Evolutionary conservation across 2,113 vertebrate genomes (phyloP).

Genomic region (Malurus melanocephalus): DNA sequence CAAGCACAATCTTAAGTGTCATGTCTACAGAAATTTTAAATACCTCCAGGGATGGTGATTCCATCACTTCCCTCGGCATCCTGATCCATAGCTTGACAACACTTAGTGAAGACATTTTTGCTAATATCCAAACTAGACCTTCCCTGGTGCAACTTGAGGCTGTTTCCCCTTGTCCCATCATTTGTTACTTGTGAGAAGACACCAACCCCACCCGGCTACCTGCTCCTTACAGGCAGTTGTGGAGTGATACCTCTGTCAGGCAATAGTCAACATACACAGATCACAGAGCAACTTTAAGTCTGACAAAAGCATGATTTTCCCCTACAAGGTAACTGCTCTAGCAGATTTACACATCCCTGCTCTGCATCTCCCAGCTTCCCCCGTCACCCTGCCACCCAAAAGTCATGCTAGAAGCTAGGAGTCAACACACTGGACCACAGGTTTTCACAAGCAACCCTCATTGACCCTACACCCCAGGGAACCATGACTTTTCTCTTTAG

Average conservation of each 20-base stretch:
- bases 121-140: neutral
- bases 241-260: neutral
- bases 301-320: neutral
- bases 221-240: neutral
- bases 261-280: neutral
- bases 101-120: neutral
- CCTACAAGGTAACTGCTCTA: neutral
- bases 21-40: neutral
- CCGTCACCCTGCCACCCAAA: neutral
- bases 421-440: neutral
- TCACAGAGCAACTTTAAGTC: neutral
- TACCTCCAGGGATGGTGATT: neutral
- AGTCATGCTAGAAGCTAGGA: neutral
- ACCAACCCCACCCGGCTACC: fast-evolving
- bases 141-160: neutral
- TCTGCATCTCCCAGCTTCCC: neutral
- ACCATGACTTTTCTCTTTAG: neutral
- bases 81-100: neutral
- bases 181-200: neutral
- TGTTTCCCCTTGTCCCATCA: neutral
- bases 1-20: neutral
- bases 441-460: neutral
- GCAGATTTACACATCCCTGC: neutral
- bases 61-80: neutral
- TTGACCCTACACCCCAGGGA: neutral